A percentile compares a stretch with the other conserved stretches of the same genome.
Conservation (phyloP, 2,888 invertebrate species). For the Tetranychus truncatus region DNA sequence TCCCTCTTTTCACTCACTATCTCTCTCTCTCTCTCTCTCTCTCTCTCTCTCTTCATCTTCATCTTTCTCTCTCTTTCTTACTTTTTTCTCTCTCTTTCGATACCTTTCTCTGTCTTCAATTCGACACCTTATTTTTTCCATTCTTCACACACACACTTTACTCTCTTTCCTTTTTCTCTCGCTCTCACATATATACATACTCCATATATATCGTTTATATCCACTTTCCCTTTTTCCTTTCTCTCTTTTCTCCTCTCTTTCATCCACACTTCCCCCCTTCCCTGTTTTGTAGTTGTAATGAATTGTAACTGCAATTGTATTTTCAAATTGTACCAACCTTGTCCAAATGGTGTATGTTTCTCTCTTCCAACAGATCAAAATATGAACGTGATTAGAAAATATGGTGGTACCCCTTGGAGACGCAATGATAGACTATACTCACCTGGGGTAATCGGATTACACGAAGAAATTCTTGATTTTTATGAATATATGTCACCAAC, state of each 20-base stretch:
- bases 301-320: slow-evolving; percentile 1
- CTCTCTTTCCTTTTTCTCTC: not conserved
- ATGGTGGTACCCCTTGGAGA: slow-evolving; percentile 66
- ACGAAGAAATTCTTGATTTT: slow-evolving; percentile 94
- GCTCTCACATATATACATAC: not conserved
- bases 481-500: slow-evolving; percentile 84
- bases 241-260: not conserved
- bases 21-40: slow-evolving; percentile 14
- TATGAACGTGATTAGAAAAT: not conserved
- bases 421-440: slow-evolving; percentile 54
- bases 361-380: not conserved
- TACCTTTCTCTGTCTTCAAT: slow-evolving; percentile 4
- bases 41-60: slow-evolving; percentile 2
- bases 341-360: not conserved
- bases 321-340: slow-evolving; percentile 1
- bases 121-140: not conserved
- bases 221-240: not conserved
- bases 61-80: slow-evolving; percentile 14
- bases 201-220: too few species aligned
- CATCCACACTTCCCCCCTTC: not conserved
- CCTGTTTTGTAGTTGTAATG: not conserved
- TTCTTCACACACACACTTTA: not conserved
- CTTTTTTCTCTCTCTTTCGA: not conserved
- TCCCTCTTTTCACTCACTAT: slow-evolving; percentile 9
- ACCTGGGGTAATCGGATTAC: slow-evolving; percentile 66